Percentiles rank a stretch among this genome's conserved stretches.
These are phyloP conservation scores for Apis dorsata DNA, from an alignment of 1,140 invertebrate species.

Conservation along the genomic window DNA sequence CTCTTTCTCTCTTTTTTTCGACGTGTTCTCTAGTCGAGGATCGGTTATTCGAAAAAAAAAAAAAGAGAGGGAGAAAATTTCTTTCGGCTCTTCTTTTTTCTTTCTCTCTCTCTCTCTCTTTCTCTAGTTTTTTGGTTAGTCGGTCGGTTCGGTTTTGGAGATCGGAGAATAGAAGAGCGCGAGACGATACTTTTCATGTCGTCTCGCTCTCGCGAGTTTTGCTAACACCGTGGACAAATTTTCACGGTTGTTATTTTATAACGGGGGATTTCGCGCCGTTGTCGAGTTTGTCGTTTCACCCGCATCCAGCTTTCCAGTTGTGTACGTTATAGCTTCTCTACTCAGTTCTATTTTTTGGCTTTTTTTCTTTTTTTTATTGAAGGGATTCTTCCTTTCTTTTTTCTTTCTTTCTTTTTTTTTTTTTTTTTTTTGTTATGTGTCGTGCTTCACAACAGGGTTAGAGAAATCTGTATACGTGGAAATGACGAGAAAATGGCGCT, in stretches of 20 bases:
- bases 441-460: neutral
- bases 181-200: slow-evolving; percentile 18
- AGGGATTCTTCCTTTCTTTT: no score
- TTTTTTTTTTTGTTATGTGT: neutral
- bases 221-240: slow-evolving; percentile 38
- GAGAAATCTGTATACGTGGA: neutral
- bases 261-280: slow-evolving; percentile 37
- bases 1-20: neutral
- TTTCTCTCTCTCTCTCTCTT: no score
- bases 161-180: neutral
- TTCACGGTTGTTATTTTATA: slow-evolving; percentile 43
- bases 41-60: slow-evolving; percentile 31
- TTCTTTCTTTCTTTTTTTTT: neutral
- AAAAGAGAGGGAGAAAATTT: no score
- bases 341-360: neutral
- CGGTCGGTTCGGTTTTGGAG: slow-evolving; percentile 12
- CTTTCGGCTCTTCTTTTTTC: neutral
- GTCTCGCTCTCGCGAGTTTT: slow-evolving; percentile 22
- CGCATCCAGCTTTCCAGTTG: slow-evolving; percentile 23
- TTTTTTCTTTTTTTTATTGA: neutral
- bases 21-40: neutral
- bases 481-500: neutral
- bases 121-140: neutral
- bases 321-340: neutral
- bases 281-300: slow-evolving; percentile 1